Percentiles rank a stretch among this genome's conserved stretches.
These are phyloP conservation scores for Nyctibius grandis DNA, from an alignment of 2,797 vertebrate species.

Conservation along the genomic window DNA sequence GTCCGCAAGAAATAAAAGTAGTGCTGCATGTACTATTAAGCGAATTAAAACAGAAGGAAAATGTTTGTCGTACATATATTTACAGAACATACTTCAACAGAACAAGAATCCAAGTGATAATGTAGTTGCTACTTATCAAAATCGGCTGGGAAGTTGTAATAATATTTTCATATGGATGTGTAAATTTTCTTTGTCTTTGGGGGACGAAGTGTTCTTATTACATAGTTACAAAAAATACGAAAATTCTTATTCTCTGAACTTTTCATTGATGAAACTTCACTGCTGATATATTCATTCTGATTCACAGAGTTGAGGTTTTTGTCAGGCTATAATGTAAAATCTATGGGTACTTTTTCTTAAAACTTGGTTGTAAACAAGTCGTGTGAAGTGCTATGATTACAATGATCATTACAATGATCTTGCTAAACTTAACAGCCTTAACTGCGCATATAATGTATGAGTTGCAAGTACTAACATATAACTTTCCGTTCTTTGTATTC, in stretches of 20 bases:
- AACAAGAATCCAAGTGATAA: not conserved
- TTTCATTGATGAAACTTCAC: not conserved
- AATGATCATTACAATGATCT: constrained; percentile 17
- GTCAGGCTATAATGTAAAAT: not conserved
- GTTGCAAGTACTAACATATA: constrained; percentile 80
- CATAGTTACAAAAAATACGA: not conserved
- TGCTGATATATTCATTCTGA: not conserved
- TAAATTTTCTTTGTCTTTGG: not conserved
- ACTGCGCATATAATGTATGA: constrained; percentile 75
- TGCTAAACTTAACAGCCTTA: constrained; percentile 65
- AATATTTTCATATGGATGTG: not conserved
- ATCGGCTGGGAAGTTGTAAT: not conserved
- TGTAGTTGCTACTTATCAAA: not conserved
- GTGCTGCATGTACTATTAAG: not conserved
- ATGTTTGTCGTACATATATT: not conserved
- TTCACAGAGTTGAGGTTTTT: not conserved
- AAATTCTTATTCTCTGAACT: not conserved
- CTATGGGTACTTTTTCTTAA: constrained; percentile 49
- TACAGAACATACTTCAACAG: not conserved
- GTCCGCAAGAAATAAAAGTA: not conserved
- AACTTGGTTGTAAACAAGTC: not conserved
- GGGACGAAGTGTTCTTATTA: not conserved
- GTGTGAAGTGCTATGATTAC: not conserved
- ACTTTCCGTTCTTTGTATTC: constrained; percentile 78
- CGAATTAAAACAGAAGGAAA: not conserved